These are phyloP conservation scores for Thunnus albacares DNA, from an alignment of 2,797 vertebrate genomes.

Conservation along the genomic window DNA sequence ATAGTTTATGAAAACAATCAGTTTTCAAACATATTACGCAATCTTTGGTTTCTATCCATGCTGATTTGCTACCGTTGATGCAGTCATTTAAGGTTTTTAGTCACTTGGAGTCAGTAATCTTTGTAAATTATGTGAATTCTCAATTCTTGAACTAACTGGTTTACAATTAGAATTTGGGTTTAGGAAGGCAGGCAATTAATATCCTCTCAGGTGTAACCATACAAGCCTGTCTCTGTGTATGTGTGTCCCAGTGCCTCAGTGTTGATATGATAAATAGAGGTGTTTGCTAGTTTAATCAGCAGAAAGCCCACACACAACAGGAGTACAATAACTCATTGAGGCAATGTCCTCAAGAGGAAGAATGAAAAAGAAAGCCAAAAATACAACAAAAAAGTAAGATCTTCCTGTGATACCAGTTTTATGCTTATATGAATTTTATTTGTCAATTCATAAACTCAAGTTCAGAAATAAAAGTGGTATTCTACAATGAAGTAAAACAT, in stretches of 20 bases:
- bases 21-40: too few species aligned
- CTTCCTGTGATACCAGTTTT: not conserved
- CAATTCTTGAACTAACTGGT: too few species aligned
- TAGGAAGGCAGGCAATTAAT: not conserved
- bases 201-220: constrained; percentile 9
- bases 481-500: not conserved
- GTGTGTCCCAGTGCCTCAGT: not conserved
- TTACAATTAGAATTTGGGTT: too few species aligned
- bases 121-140: too few species aligned
- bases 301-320: constrained; percentile 44
- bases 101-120: too few species aligned
- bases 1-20: too few species aligned
- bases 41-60: too few species aligned
- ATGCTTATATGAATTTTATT: not conserved
- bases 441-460: not conserved
- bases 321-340: constrained; percentile 28
- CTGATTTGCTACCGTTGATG: too few species aligned
- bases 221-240: constrained; percentile 7
- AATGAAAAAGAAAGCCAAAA: constrained; percentile 4
- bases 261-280: constrained; percentile 30
- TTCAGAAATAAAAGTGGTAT: not conserved
- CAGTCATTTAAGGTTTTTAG: too few species aligned
- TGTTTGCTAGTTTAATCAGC: constrained; percentile 44
- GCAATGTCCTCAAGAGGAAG: constrained; percentile 21
- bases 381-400: not conserved